Base-by-base conservation (phyloP, 2,797 vertebrate species). In the Megaceryle alcyon region DNA sequence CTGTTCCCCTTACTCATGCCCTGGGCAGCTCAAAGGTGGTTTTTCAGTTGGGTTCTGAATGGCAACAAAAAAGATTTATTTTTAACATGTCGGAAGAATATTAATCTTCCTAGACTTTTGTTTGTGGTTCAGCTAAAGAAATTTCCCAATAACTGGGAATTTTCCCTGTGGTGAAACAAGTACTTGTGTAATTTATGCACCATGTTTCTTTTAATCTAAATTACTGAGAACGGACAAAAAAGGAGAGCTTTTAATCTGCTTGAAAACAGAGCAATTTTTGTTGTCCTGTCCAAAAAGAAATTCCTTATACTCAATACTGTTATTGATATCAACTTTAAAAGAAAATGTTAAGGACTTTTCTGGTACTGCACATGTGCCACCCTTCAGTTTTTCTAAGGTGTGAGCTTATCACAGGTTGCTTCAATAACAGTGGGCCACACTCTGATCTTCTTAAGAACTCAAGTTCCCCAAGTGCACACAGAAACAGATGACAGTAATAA, bases 1-100 rank as follows among this genome's bases (percentile, higher is more conserved):
- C 49, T 41, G 0, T 31, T 46, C 7, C 25, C 18, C 43, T 13
- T 17, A 0, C 4, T 5, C 14, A n/a, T 33, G n/a, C 51, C 51
- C n/a, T 11, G 17, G 25, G 41, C 12, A 51, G 60, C 73, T 70
- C 9, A 4, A 29, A 37, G 57, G 26, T 44, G 28, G 10, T 22
- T 91, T 91, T 59, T 59, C 39, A 54, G 7, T 8, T 4, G 1
- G 12, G 43, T 88, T 78, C 59, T 63, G n/a, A 37, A 81, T 2
- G 33, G n/a, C 39, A 54, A 65, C 44, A 68, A 15, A 10, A 22
- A 86, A 64, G 18, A 39, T 4, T 21, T n/a, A 4, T 11, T 48
- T 57, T 92, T 88, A 7, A 35, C 64, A 63, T 70, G 28, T 51
- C 17, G 76, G 21, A 86, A 69, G 43, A 79, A 65, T 8, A 61